Evolutionary conservation across 1,140 invertebrate genomes (phyloP).

Genomic region (Sinella curviseta): DNA sequence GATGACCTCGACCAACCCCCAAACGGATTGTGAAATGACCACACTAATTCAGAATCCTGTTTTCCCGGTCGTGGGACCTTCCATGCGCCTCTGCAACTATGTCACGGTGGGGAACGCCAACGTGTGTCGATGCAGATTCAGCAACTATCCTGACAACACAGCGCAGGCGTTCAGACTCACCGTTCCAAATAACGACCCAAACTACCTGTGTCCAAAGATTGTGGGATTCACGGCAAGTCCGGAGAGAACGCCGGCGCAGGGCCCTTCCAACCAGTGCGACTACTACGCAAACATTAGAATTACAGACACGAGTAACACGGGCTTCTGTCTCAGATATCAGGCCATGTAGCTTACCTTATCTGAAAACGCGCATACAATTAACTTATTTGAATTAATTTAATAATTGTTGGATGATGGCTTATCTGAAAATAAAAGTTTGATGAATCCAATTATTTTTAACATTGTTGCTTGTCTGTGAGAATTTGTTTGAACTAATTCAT

Average conservation of each 20-base stretch:
- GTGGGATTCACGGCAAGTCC: neutral
- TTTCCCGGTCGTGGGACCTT: neutral
- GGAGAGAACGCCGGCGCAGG: neutral
- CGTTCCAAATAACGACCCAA: neutral
- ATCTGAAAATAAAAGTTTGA: neutral
- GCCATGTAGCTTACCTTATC: neutral
- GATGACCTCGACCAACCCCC: neutral
- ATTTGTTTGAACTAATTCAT: too few relatives aligned
- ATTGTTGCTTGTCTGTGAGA: too few relatives aligned
- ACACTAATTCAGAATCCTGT: neutral
- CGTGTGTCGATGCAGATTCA: neutral
- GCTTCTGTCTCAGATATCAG: constrained; percentile 6
- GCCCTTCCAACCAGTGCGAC: neutral
- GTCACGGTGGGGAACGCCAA: neutral
- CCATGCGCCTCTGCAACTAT: neutral
- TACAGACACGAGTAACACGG: constrained; percentile 1
- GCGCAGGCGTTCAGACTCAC: neutral
- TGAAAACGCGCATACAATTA: neutral
- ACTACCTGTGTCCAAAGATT: neutral
- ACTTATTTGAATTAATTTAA: neutral
- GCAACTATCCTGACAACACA: neutral
- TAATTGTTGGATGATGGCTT: neutral
- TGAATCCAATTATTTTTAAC: too few relatives aligned
- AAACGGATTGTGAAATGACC: neutral
- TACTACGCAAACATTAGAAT: neutral